Evolutionary conservation across 2,797 vertebrate species (phyloP).

Genomic region (Coreius guichenoti): DNA sequence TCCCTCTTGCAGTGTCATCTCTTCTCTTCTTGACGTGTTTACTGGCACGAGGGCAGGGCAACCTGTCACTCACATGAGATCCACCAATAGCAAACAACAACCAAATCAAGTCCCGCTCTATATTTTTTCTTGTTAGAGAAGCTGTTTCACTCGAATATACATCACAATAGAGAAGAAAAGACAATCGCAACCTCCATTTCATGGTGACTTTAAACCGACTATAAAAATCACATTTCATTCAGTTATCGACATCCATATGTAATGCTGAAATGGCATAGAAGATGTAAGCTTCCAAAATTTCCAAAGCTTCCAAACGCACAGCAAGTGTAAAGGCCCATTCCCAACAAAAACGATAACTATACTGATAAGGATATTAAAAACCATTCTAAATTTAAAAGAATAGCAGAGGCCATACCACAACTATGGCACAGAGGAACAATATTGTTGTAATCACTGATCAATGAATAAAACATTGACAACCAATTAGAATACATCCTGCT

Average conservation of each 20-base stretch:
- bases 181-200: neutral
- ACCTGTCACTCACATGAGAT: neutral
- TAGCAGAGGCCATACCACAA: neutral
- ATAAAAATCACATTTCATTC: neutral
- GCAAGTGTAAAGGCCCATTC: neutral
- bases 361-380: neutral
- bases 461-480: too few species aligned
- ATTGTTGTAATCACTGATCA: neutral
- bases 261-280: neutral
- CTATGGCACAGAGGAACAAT: neutral
- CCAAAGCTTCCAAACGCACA: neutral
- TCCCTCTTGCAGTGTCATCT: neutral
- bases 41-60: neutral
- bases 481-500: too few species aligned
- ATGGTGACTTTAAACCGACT: neutral
- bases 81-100: neutral
- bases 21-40: neutral
- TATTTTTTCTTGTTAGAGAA: neutral
- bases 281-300: neutral
- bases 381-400: neutral
- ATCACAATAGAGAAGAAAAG: neutral
- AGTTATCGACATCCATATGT: neutral
- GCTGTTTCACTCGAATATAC: neutral
- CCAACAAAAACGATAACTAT: neutral
- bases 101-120: neutral